These are phyloP conservation scores for Apamea epomidion DNA, from an alignment of 2,888 invertebrate species.

Conservation along the genomic window DNA sequence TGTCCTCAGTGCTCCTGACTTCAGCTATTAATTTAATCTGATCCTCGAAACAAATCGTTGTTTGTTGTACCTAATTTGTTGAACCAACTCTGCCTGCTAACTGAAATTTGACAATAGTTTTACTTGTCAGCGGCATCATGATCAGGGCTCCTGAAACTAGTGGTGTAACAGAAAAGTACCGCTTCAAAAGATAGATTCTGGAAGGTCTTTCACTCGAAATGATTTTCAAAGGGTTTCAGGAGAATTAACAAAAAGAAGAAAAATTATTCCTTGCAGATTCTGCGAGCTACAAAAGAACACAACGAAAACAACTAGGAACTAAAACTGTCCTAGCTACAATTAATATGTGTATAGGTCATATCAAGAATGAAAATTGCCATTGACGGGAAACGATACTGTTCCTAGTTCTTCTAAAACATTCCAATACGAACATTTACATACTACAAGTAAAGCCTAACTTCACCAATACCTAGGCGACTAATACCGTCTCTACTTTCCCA, in stretches of 20 bases:
- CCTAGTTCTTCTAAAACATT: not conserved
- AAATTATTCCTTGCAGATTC: not conserved
- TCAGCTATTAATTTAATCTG: not conserved
- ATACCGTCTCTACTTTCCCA: conserved; percentile 59
- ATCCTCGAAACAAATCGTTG: no score
- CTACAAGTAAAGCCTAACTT: conserved; percentile 4
- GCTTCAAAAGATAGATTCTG: not conserved
- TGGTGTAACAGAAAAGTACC: not conserved
- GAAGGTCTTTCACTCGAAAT: not conserved
- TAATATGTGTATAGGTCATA: not conserved
- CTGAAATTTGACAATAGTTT: not conserved
- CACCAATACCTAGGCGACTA: not conserved
- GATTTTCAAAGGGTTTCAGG: not conserved
- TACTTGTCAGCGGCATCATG: no score
- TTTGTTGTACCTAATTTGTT: not conserved
- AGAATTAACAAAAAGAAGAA: not conserved
- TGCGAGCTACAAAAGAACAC: not conserved
- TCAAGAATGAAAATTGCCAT: not conserved
- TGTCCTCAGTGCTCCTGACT: not conserved
- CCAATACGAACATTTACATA: not conserved
- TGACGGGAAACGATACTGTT: not conserved
- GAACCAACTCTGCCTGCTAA: no score
- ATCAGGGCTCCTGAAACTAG: not conserved
- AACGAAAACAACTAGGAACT: not conserved
- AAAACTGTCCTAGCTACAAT: not conserved